Evolutionary conservation across 1,140 invertebrate species (phyloP).

Genomic region (Homarus americanus): DNA sequence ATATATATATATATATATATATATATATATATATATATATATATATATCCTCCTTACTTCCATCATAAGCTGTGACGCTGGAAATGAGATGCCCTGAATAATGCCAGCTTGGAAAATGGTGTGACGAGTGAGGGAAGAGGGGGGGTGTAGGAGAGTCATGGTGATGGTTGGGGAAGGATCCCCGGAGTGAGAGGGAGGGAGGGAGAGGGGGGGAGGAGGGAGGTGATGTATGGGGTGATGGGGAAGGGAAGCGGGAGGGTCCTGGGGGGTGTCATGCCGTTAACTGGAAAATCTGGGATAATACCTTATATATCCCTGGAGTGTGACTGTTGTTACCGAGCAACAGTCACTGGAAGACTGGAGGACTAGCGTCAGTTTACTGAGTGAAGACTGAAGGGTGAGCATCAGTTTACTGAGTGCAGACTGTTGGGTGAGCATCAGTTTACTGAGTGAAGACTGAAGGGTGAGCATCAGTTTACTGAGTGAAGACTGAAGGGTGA

Average conservation of each 20-base stretch:
- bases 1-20: slow-evolving; percentile 16
- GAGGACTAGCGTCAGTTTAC: too few species aligned
- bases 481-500: too few species aligned
- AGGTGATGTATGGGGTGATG: neutral
- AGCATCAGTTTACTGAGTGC: too few species aligned
- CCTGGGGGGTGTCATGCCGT: neutral
- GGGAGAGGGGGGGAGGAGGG: neutral
- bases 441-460: too few species aligned
- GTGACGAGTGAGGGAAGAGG: neutral
- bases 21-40: slow-evolving; percentile 4
- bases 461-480: too few species aligned
- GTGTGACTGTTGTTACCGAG: neutral
- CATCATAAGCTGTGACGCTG: neutral
- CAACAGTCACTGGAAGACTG: neutral
- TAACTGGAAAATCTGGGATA: too few species aligned
- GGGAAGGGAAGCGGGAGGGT: neutral
- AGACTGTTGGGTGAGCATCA: too few species aligned
- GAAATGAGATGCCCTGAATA: neutral
- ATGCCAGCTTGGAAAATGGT: too few species aligned
- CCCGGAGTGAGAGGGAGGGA: neutral
- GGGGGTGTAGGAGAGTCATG: neutral
- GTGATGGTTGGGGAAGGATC: too few species aligned
- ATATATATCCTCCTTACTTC: neutral
- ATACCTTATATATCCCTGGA: neutral
- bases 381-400: too few species aligned